These are phyloP conservation scores for Seriola rivoliana DNA, from an alignment of 2,113 vertebrate species.

Conservation along the genomic window DNA sequence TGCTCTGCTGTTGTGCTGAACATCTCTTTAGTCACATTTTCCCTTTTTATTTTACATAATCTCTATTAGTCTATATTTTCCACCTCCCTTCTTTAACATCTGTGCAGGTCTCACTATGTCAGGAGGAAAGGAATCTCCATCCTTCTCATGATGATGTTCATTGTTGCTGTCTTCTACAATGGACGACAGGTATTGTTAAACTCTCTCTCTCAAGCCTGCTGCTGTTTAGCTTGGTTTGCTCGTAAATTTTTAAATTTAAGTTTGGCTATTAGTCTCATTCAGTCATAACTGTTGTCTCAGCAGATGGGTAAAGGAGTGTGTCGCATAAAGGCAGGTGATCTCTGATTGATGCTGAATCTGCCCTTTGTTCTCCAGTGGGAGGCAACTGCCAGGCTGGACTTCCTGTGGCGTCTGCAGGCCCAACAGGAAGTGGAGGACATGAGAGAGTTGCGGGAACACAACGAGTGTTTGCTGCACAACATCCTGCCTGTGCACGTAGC, in stretches of 20 bases:
- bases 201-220: not conserved
- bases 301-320: not conserved
- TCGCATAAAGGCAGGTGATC: not conserved
- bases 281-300: not conserved
- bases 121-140: constrained; percentile 93
- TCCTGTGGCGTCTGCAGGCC: constrained; percentile 96
- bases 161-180: constrained; percentile 95
- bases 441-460: constrained; percentile 94
- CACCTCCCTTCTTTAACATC: not conserved
- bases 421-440: constrained; percentile 98
- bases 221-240: not conserved
- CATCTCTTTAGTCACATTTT: too few relatives aligned
- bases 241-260: not conserved
- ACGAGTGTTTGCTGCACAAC: constrained; percentile 94
- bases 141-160: constrained; percentile 94
- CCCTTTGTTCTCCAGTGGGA: constrained; percentile 87
- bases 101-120: constrained; percentile 89
- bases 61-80: not conserved
- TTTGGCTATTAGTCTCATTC: not conserved
- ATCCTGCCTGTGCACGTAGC: constrained; percentile 95
- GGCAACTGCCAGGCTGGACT: constrained; percentile 95
- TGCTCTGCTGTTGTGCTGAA: not conserved
- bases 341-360: not conserved
- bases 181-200: constrained; percentile 90
- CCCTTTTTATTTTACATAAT: not conserved